Evolutionary conservation across 2,113 vertebrate species (phyloP).

Genomic region (Chionodraco myersi): DNA sequence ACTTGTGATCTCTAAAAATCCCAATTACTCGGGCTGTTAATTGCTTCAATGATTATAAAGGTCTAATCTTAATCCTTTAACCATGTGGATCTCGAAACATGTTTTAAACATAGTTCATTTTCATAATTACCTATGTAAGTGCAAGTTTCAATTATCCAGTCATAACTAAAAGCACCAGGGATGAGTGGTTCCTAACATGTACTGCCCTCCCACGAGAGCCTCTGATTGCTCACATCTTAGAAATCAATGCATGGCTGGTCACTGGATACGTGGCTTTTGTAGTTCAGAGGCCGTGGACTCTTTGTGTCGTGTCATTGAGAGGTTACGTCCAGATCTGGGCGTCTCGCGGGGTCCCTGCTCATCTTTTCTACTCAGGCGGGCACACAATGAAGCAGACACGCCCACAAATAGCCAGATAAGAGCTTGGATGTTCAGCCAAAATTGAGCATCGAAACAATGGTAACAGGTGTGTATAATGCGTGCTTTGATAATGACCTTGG

Average conservation of each 20-base stretch:
- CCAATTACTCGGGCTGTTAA: neutral
- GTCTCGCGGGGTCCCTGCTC: conserved; percentile 67
- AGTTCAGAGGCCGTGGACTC: conserved; percentile 52
- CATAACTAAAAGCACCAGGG: conserved; percentile 29
- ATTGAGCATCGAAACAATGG: conserved; percentile 74
- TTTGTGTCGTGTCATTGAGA: conserved; percentile 76
- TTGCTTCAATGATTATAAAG: neutral
- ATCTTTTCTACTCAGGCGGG: conserved; percentile 71
- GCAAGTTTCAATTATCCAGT: conserved; percentile 1
- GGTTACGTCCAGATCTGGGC: conserved; percentile 65
- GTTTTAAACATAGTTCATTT: neutral
- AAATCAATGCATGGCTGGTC: conserved; percentile 69
- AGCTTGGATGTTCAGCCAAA: conserved; percentile 74
- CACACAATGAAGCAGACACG: conserved; percentile 77
- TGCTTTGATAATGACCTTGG: conserved; percentile 77
- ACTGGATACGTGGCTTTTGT: conserved; percentile 64
- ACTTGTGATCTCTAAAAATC: neutral
- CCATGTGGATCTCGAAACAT: neutral
- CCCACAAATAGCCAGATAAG: conserved; percentile 76
- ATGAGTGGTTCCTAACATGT: conserved; percentile 11
- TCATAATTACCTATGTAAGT: neutral
- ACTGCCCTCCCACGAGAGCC: conserved; percentile 40
- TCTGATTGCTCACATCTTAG: conserved; percentile 62
- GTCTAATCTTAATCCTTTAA: neutral
- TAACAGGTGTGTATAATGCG: conserved; percentile 81